phyloP scores from a whole-genome alignment of 2,797 vertebrate species.

The Aplochiton taeniatus region DNA sequence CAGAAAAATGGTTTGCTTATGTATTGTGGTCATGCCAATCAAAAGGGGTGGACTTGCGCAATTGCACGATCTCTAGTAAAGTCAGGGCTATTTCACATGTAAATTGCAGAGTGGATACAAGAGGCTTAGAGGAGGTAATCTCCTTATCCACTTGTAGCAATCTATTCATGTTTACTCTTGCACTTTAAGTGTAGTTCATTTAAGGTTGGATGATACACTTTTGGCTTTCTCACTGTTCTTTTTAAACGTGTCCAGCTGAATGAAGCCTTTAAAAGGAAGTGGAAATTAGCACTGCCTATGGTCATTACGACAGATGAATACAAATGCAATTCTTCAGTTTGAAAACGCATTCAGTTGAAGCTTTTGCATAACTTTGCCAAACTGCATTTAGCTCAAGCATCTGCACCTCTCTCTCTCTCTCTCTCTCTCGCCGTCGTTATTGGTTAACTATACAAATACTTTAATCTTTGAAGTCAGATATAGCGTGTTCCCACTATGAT shows the following conservation, averaged over 20 bases:
- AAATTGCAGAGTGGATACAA: constrained; percentile 4
- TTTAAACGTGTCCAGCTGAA: not conserved
- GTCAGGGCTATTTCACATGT: not conserved
- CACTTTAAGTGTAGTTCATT: no score
- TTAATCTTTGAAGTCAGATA: no score
- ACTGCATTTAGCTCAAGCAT: not conserved
- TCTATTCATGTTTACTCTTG: constrained; percentile 19
- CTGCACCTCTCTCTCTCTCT: no score
- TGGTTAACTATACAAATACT: not conserved
- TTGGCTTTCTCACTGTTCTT: no score
- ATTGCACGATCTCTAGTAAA: constrained; percentile 49
- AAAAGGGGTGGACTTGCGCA: no score
- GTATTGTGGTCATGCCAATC: no score
- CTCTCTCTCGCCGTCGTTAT: no score
- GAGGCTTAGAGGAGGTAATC: constrained; percentile 26
- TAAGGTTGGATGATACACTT: no score
- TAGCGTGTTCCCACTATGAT: no score
- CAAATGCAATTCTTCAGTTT: not conserved
- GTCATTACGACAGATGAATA: no score
- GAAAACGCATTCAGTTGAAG: not conserved
- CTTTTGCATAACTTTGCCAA: not conserved
- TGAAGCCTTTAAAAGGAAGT: not conserved
- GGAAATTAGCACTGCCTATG: no score
- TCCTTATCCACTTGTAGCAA: constrained; percentile 18
- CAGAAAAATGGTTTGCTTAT: no score